Evolutionary conservation across 2,888 invertebrate genomes (phyloP).

Genomic region (Elgonia sp.): DNA sequence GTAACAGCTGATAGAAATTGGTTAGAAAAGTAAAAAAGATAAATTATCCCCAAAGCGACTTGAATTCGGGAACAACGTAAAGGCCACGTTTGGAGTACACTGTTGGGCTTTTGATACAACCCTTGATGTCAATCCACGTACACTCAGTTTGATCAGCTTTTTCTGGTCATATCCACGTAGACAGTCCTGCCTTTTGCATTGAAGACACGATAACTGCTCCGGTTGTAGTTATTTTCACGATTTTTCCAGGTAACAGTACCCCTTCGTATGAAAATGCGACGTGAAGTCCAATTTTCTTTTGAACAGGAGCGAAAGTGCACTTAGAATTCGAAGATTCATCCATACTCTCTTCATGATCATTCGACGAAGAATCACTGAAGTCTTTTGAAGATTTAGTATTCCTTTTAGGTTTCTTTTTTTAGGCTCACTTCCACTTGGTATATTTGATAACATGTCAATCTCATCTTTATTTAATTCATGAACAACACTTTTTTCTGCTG

Average conservation of each 20-base stretch:
- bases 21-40: neutral
- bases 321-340: neutral
- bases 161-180: neutral
- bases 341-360: neutral
- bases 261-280: slow-evolving; percentile 12
- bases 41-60: slow-evolving; percentile 8
- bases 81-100: neutral
- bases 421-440: neutral
- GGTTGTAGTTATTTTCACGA: neutral
- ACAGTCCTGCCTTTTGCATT: slow-evolving; percentile 1
- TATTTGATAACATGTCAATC: neutral
- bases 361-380: neutral
- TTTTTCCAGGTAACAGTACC: slow-evolving; percentile 7
- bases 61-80: neutral
- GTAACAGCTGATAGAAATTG: no score
- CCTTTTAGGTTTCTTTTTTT: slow-evolving; percentile 25
- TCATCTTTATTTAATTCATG: slow-evolving; percentile 8
- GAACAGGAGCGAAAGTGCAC: slow-evolving; percentile 3
- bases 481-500: slow-evolving; percentile 12
- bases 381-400: neutral
- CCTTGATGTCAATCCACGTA: neutral
- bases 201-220: slow-evolving; percentile 11
- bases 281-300: slow-evolving; percentile 3
- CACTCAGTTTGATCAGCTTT: neutral
- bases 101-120: neutral